Evolutionary conservation across 2,888 invertebrate genomes (phyloP), one percentile per base, ranked within the genome.

Genomic region (Dascillus cervinus): DNA sequence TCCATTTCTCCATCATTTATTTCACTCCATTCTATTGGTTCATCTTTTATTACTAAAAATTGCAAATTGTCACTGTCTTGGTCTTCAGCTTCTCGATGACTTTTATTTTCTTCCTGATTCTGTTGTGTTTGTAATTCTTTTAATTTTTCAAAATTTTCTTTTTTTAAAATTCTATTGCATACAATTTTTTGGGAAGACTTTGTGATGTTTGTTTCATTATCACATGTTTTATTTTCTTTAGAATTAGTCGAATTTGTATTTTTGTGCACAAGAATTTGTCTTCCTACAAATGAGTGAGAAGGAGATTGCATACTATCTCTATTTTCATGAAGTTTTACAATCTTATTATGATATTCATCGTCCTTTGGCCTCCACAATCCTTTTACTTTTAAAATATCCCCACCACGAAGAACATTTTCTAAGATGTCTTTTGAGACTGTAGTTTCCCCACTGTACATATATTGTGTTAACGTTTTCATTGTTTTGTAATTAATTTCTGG

Each of bases 371-470:
- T 72, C 73, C 85, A 88, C 1, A 88, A 65, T 0, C 88, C 88
- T 26, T 85, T 77, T 27, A 87, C 82, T 59, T 86, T 82, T 3
- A 88, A 64, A 8, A 86, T 75, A 56, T 88, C 87, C 0, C 88
- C 88, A 0, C 87, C 88, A 55, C 80, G 78, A 13, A 88, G 60
- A 1, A 88, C 87, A 41, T 78, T 82, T 46, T 83, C 85, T 36
- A 88, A 62, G 25, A 88, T 83, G 54, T 86, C 87, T 63, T 87
- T 86, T 31, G 85, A 83, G 13, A 88, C 87, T 22, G 87, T 87
- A 13, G 87, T 84, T 66, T 82, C 82, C 11, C 81, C 81, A 66
- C 62, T 58, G 65, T 88, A 88, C 85, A 88, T 88, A 59, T 88
- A 88, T 53, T 88, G 84, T 22, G 88, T 79, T 10, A 88, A 69